These are phyloP conservation scores for Calypte anna DNA, from an alignment of 2,113 vertebrate genomes.

Conservation along the genomic window DNA sequence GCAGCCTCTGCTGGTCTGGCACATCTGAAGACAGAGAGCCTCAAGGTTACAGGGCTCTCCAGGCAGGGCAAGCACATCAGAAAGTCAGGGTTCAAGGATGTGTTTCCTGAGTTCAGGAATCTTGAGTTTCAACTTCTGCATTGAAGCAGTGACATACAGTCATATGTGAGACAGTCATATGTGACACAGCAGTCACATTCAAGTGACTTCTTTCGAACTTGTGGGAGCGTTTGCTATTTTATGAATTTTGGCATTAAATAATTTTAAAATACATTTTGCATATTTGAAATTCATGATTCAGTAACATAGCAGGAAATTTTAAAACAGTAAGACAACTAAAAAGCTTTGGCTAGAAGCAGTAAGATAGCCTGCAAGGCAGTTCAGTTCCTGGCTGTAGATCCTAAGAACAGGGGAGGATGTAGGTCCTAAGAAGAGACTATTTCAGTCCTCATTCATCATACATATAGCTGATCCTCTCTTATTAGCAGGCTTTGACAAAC, in stretches of 20 bases:
- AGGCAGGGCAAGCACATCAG: neutral
- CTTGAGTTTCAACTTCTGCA: neutral
- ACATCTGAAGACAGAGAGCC: neutral
- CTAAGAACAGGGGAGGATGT: neutral
- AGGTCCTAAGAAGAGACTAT: neutral
- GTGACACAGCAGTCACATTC: neutral
- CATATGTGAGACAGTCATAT: neutral
- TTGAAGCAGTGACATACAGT: neutral
- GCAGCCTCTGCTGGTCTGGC: neutral
- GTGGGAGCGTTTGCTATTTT: neutral
- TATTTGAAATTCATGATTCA: neutral
- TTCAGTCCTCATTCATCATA: neutral
- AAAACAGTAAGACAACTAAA: neutral
- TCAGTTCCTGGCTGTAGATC: neutral
- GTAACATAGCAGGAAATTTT: neutral
- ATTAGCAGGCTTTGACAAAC: neutral
- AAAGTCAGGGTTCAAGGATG: neutral
- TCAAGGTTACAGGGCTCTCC: rapidly evolving
- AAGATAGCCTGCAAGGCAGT: neutral
- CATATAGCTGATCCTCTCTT: neutral
- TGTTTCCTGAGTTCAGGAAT: neutral
- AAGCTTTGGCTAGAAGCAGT: neutral
- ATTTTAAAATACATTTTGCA: neutral
- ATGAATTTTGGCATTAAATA: neutral
- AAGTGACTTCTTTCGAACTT: neutral